phyloP scores from a whole-genome alignment of 2,888 invertebrate species.

The Malthinus seriepunctatus region DNA sequence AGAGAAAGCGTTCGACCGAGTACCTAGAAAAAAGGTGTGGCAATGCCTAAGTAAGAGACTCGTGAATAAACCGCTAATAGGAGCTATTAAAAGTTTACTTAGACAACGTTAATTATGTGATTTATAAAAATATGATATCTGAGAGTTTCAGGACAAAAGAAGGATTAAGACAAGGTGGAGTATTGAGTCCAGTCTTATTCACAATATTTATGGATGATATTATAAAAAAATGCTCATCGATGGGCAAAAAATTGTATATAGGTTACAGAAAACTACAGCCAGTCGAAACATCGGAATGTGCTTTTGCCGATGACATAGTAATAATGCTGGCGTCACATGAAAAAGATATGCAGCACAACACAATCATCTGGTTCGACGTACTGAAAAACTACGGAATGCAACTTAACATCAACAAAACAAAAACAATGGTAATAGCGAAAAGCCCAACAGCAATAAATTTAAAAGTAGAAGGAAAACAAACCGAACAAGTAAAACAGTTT shows the following conservation, averaged over 20 bases:
- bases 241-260: constrained; percentile 3
- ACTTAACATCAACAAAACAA: constrained; percentile 3
- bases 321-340: neutral
- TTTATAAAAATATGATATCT: no score
- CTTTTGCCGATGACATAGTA: constrained; percentile 8
- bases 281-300: constrained; percentile 8
- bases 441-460: neutral
- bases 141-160: constrained; percentile 8
- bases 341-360: no score
- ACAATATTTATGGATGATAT: constrained; percentile 3
- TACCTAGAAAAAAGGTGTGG: no score
- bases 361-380: neutral
- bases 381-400: neutral
- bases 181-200: constrained; percentile 8
- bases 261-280: constrained; percentile 1
- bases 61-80: no score
- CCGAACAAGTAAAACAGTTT: constrained; percentile 2
- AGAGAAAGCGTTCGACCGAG: no score
- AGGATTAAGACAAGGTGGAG: constrained; percentile 11
- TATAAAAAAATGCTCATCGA: neutral
- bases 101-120: no score
- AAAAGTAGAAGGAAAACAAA: neutral
- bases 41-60: no score
- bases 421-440: constrained; percentile 1
- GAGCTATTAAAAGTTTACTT: no score